Percentiles rank a stretch among this genome's conserved stretches.
Conservation (phyloP, 2,888 invertebrate genomes). For the Papilio gigon region DNA sequence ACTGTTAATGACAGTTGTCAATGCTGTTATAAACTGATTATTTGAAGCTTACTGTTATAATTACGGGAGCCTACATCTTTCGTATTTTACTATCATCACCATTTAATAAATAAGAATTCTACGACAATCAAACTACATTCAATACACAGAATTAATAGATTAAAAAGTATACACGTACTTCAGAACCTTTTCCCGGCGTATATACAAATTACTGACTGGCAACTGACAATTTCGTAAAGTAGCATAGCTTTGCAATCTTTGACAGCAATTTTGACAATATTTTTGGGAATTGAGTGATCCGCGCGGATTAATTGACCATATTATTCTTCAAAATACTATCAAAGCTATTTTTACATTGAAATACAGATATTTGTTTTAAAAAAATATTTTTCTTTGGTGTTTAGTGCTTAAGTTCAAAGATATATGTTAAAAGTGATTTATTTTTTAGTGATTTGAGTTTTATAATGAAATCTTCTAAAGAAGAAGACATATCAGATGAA, state of each 20-base stretch:
- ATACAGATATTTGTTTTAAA: neutral
- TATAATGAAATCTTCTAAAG: conserved; percentile 48
- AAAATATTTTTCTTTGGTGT: neutral
- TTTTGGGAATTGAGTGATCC: neutral
- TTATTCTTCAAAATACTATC: neutral
- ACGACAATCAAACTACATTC: too few species aligned
- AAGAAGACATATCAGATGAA: conserved; percentile 60
- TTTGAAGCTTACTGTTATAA: too few species aligned
- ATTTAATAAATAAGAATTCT: too few species aligned
- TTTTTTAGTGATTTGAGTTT: conserved; percentile 7
- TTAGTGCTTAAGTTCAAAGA: neutral
- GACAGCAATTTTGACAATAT: neutral
- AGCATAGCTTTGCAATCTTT: neutral
- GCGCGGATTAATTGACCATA: neutral
- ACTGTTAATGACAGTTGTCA: neutral
- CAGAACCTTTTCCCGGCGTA: too few species aligned
- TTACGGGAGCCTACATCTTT: too few species aligned
- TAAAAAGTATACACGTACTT: too few species aligned
- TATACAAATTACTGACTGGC: neutral
- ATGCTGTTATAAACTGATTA: too few species aligned
- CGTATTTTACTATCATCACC: too few species aligned
- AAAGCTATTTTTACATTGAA: neutral
- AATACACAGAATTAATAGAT: too few species aligned
- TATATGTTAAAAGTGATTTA: neutral
- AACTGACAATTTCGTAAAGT: neutral